These are phyloP conservation scores for Clytia hemisphaerica DNA, from an alignment of 30 jellyfish, hydroid and myxozoan species.

Conservation along the genomic window DNA sequence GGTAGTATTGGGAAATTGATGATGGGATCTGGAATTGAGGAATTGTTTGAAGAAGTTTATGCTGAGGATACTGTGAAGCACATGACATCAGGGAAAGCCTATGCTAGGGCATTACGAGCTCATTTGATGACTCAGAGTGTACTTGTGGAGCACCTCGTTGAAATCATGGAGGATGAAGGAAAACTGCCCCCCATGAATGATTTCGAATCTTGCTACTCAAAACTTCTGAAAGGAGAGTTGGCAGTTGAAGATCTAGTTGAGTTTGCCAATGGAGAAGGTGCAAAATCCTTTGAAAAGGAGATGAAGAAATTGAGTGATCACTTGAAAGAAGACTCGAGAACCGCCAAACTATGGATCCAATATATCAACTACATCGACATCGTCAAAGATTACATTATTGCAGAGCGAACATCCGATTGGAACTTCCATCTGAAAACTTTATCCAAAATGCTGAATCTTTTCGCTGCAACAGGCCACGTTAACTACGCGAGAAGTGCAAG, in stretches of 20 bases:
- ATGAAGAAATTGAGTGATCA: neutral
- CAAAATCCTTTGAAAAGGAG: neutral
- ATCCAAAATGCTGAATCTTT: constrained; percentile 26
- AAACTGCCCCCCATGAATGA: neutral
- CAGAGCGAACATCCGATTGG: constrained; percentile 48
- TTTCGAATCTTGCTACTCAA: neutral
- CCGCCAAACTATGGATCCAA: constrained; percentile 35
- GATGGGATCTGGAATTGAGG: constrained; percentile 36
- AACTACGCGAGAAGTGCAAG: constrained; percentile 36
- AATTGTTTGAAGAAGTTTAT: constrained; percentile 20
- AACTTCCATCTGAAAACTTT: constrained; percentile 13
- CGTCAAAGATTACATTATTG: constrained; percentile 16
- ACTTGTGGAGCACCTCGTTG: neutral
- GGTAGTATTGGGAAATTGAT: constrained; percentile 27
- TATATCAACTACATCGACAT: constrained; percentile 25
- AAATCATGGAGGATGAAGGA: neutral
- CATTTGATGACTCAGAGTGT: neutral
- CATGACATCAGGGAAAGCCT: constrained; percentile 23
- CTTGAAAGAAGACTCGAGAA: constrained; percentile 21
- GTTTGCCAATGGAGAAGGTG: neutral
- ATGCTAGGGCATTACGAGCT: constrained; percentile 4
- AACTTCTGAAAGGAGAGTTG: neutral
- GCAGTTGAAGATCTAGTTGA: neutral
- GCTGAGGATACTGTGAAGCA: constrained; percentile 22
- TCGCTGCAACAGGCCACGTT: constrained; percentile 56